A percentile compares a stretch with the other conserved stretches of the same genome.
These are phyloP conservation scores for Lampris incognitus DNA, from an alignment of 2,113 vertebrate species.

Conservation along the genomic window DNA sequence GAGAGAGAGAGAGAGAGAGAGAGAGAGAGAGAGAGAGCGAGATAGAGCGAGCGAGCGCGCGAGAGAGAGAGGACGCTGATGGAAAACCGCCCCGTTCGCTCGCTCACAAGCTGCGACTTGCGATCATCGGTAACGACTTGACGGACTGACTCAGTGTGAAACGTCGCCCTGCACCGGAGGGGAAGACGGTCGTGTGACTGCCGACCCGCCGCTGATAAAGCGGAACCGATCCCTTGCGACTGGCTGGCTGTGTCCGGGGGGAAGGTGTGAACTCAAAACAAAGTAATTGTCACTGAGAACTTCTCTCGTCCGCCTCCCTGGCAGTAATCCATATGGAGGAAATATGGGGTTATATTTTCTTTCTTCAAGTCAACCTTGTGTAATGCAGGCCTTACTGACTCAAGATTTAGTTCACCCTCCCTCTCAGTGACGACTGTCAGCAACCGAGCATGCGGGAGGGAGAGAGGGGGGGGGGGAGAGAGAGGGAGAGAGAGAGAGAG, in stretches of 20 bases:
- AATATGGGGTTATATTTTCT: not conserved
- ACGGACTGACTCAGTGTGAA: constrained; percentile 4
- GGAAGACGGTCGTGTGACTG: not conserved
- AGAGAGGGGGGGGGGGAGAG: not conserved
- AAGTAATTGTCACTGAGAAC: constrained; percentile 26
- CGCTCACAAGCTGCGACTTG: constrained; percentile 54
- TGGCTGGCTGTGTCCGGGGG: constrained; percentile 12
- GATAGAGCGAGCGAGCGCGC: too few species aligned
- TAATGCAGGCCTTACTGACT: constrained; percentile 22
- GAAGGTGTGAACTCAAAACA: constrained; percentile 9
- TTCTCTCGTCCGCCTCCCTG: constrained; percentile 7
- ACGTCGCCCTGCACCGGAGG: constrained; percentile 35
- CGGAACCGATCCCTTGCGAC: constrained; percentile 48
- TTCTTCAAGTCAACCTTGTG: constrained; percentile 26
- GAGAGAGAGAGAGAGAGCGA: not conserved
- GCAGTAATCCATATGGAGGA: constrained; percentile 37
- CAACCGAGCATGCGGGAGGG: not conserved
- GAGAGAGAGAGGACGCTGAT: not conserved
- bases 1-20: not conserved
- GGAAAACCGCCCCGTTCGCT: not conserved
- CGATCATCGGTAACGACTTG: constrained; percentile 47
- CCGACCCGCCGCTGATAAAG: constrained; percentile 7
- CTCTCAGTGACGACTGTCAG: constrained; percentile 7
- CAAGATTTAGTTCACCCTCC: constrained; percentile 39
- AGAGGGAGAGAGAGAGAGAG: constrained; percentile 34